Percentiles rank a stretch among this genome's conserved stretches.
These are phyloP conservation scores for Ctena decussata DNA, from an alignment of 2,888 invertebrate species.

Conservation along the genomic window DNA sequence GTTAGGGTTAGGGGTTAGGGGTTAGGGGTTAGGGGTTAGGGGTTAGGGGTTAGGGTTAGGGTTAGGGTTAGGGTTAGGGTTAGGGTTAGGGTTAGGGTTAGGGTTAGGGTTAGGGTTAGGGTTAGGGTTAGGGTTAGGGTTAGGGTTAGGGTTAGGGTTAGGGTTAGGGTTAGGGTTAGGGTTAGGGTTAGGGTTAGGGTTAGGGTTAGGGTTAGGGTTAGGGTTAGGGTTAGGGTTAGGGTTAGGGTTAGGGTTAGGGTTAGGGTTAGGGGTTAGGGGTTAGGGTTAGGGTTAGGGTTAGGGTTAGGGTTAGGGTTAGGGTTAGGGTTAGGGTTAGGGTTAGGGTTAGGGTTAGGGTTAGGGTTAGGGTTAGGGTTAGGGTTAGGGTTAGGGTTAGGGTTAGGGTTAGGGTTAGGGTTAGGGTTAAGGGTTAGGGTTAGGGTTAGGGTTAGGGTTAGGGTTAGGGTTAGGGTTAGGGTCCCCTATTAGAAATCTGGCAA, in stretches of 20 bases:
- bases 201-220: no score
- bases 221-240: conserved; percentile 27
- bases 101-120: no score
- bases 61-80: no score
- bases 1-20: no score
- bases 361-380: conserved; percentile 57
- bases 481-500: no score
- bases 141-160: no score
- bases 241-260: conserved; percentile 63
- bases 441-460: conserved; percentile 55
- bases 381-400: conserved; percentile 53
- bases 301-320: conserved; percentile 58
- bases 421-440: conserved; percentile 59
- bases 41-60: no score
- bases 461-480: conserved; percentile 67
- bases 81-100: no score
- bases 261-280: conserved; percentile 66
- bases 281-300: conserved; percentile 56
- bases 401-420: conserved; percentile 60
- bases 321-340: conserved; percentile 51
- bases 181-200: no score
- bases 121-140: no score
- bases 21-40: no score
- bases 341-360: conserved; percentile 47
- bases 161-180: no score